A percentile compares a stretch with the other conserved stretches of the same genome.
phyloP scores from a whole-genome alignment of 64 coral and sea anemone species.

The Trachythela sp. region DNA sequence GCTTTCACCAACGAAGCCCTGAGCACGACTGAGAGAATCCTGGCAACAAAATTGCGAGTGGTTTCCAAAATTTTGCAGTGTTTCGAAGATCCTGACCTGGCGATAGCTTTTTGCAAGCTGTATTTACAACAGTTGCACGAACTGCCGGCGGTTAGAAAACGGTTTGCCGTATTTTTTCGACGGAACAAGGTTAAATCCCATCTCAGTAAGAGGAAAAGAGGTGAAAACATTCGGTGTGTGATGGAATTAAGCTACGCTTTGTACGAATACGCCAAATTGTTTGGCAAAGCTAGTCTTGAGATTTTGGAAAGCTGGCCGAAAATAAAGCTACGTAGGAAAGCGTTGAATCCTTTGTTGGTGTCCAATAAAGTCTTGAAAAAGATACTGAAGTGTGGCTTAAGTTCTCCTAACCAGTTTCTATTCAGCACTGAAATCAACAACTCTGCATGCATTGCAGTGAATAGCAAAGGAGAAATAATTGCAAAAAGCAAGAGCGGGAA shows the following conservation, averaged over 20 bases:
- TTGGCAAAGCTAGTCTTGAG: background rate
- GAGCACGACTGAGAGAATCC: slow-evolving; percentile 15
- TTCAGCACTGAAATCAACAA: background rate
- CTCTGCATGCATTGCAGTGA: background rate
- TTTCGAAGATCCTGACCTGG: slow-evolving; percentile 37
- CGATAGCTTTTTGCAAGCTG: slow-evolving; percentile 19
- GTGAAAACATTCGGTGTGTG: background rate
- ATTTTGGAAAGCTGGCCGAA: background rate
- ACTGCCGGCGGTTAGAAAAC: slow-evolving; percentile 12
- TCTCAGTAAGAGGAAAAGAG: background rate
- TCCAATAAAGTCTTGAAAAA: background rate
- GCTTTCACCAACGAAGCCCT: slow-evolving; percentile 58
- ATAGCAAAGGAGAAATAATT: background rate
- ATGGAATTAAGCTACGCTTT: background rate
- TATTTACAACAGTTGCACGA: slow-evolving; percentile 50
- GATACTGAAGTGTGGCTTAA: background rate
- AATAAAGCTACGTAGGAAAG: background rate
- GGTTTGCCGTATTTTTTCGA: background rate
- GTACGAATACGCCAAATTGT: background rate
- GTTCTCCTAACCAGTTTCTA: too few species aligned
- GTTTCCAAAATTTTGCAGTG: slow-evolving; percentile 36
- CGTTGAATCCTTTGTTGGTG: background rate
- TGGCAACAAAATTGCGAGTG: slow-evolving; percentile 53
- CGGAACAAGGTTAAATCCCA: background rate
- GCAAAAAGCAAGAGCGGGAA: background rate